phyloP scores from a whole-genome alignment of 2,113 vertebrate genomes.

The Cryptoleucopteryx plumbea region DNA sequence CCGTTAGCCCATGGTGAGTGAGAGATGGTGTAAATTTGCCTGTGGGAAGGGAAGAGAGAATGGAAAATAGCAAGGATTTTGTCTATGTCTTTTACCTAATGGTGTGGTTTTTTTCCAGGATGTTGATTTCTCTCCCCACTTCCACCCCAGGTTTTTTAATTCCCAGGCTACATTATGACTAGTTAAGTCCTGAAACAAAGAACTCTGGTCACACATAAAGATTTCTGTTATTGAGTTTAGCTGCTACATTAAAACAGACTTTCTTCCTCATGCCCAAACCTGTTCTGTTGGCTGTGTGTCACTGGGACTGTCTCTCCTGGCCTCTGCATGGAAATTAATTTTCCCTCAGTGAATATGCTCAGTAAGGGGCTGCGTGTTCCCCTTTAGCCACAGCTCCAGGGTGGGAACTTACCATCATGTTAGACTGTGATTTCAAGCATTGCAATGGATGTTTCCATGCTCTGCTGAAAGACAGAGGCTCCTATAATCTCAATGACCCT shows the following conservation, averaged over 20 bases:
- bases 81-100: not conserved
- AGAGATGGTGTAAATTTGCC: not conserved
- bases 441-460: not conserved
- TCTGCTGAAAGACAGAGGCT: not conserved
- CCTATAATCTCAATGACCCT: not conserved
- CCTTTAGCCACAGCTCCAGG: not conserved
- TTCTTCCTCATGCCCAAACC: not conserved
- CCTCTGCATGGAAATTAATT: not conserved
- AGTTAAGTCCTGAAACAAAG: not conserved
- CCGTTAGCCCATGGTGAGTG: conserved; percentile 83
- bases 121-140: not conserved
- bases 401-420: not conserved
- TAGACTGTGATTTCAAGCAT: not conserved
- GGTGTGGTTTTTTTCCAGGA: not conserved
- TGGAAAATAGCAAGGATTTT: not conserved
- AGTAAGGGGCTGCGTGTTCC: not conserved
- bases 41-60: not conserved
- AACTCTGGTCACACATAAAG: not conserved
- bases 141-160: not conserved
- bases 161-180: not conserved
- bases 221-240: not conserved
- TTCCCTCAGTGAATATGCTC: not conserved
- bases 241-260: not conserved
- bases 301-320: not conserved
- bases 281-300: not conserved